These are phyloP conservation scores for Muricea muricata DNA, from an alignment of 92 coral and sea anemone genomes.

Conservation along the genomic window DNA sequence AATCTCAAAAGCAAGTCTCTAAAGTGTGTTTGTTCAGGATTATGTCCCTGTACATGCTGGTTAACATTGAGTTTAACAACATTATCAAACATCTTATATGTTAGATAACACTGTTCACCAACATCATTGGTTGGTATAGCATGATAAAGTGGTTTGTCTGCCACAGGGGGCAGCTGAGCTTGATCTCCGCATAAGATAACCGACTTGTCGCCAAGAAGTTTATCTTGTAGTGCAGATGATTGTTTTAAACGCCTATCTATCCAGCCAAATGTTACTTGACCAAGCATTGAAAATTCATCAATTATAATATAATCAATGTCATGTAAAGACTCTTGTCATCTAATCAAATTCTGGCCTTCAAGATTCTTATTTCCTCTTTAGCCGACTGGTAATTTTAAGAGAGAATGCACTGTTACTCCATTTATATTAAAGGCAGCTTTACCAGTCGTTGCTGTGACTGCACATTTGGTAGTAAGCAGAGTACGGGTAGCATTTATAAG, in stretches of 20 bases:
- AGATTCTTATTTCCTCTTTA: background rate
- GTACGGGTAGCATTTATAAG: constrained; percentile 71
- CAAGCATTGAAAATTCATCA: constrained; percentile 80
- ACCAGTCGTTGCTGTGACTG: constrained; percentile 63
- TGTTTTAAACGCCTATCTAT: constrained; percentile 73
- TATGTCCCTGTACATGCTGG: constrained; percentile 70
- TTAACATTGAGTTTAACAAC: constrained; percentile 69
- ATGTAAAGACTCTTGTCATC: constrained; percentile 47
- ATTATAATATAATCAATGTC: constrained; percentile 65
- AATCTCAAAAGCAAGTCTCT: constrained; percentile 69
- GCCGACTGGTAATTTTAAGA: background rate
- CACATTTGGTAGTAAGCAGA: constrained; percentile 68
- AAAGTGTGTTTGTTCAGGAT: constrained; percentile 67
- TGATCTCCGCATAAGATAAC: constrained; percentile 73
- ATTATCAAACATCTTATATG: constrained; percentile 73
- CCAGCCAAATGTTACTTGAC: constrained; percentile 75
- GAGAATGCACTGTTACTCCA: constrained; percentile 71
- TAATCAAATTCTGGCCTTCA: background rate
- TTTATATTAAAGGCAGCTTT: constrained; percentile 55
- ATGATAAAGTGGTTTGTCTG: constrained; percentile 81
- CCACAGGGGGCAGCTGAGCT: constrained; percentile 82
- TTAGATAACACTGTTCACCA: constrained; percentile 75
- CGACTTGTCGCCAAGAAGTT: constrained; percentile 66
- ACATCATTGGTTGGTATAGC: constrained; percentile 67
- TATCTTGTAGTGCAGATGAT: constrained; percentile 67